Percentiles rank a stretch among this genome's conserved stretches.
Evolutionary conservation across 1,140 invertebrate genomes (phyloP).

Genomic region (Nasonia giraulti): DNA sequence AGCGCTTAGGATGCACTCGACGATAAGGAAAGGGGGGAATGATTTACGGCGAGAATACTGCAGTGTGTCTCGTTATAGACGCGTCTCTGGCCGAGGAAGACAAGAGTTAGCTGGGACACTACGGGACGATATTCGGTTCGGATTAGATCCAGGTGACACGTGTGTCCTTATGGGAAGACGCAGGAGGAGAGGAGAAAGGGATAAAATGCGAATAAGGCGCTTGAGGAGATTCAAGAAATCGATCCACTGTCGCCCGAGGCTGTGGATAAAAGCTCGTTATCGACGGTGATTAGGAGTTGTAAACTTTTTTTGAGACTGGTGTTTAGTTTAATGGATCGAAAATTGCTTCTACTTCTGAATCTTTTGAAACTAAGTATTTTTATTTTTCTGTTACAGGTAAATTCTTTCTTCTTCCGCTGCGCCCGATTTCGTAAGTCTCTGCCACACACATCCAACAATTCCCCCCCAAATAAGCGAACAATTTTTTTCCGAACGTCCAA

Average conservation of each 20-base stretch:
- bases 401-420: too few species aligned
- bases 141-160: not conserved
- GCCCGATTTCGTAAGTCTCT: too few species aligned
- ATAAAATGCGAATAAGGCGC: not conserved
- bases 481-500: too few species aligned
- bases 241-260: not conserved
- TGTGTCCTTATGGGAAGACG: not conserved
- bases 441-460: too few species aligned
- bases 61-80: constrained; percentile 1
- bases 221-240: not conserved
- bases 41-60: not conserved
- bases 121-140: too few species aligned
- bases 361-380: too few species aligned
- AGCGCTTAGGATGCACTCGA: not conserved
- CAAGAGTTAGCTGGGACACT: not conserved
- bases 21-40: not conserved
- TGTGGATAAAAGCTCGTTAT: not conserved
- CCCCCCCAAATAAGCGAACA: too few species aligned
- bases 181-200: not conserved
- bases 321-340: too few species aligned
- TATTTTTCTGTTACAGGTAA: too few species aligned
- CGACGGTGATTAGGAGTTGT: too few species aligned
- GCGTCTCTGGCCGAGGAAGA: not conserved
- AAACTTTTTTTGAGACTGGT: too few species aligned
- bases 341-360: too few species aligned